phyloP scores from a whole-genome alignment of 2,113 vertebrate genomes.

The Phocoena sinus region DNA sequence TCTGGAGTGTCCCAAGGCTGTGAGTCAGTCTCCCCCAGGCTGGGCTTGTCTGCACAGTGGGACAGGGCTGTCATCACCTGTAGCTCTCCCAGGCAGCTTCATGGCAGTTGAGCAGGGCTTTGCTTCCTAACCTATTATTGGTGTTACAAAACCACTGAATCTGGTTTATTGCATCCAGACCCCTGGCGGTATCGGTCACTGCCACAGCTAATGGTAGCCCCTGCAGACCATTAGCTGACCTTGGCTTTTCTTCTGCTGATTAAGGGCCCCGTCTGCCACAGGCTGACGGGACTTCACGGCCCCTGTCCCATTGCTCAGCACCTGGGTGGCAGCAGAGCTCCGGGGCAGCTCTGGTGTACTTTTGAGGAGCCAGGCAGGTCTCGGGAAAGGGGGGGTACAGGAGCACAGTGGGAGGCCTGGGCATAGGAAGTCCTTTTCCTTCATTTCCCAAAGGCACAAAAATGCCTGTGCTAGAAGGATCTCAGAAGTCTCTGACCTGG shows the following conservation, averaged over 20 bases:
- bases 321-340: rapidly evolving
- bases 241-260: background rate
- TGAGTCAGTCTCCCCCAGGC: background rate
- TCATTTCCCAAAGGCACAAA: background rate
- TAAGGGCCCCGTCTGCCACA: background rate
- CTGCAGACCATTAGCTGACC: conserved; percentile 12
- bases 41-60: background rate
- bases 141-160: conserved; percentile 4
- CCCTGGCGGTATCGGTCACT: background rate
- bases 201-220: background rate
- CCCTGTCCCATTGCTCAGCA: background rate
- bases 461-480: background rate
- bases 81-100: background rate
- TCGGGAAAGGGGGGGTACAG: rapidly evolving
- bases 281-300: background rate
- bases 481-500: background rate
- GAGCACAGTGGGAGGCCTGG: background rate
- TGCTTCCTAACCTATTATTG: background rate
- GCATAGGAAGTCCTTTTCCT: background rate
- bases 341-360: background rate
- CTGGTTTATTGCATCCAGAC: background rate
- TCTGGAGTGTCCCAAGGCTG: background rate
- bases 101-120: background rate
- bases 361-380: background rate
- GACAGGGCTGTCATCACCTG: background rate